Evolutionary conservation across 2,797 vertebrate genomes (phyloP), one percentile per base, ranked within the genome.

Genomic region (Falco berigora): DNA sequence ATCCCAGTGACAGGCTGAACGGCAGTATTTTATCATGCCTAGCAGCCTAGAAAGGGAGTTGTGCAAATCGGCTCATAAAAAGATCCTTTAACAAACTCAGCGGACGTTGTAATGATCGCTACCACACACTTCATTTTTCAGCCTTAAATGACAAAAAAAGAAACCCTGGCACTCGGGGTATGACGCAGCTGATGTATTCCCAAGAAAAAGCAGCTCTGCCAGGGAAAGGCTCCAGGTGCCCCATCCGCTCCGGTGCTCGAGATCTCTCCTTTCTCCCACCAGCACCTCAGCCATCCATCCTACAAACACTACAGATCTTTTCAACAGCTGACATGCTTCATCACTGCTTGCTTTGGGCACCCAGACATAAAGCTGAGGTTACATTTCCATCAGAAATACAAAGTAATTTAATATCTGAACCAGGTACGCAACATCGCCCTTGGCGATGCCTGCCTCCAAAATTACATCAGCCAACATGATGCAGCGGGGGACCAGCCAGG

Each of bases 281-380:
- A 17, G 66, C 62, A 11, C 4, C 49, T 56, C 79, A 58, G 49
- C 24, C 82, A 32, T 5, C 78, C 52, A 0, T 46, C 69, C 89
- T 6, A 2, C 38, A 75, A 53, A 5, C 24, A 3, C 9, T 1
- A 0, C 0, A 1, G 27, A 24, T 14, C 53, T 53, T n/a, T 28
- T 5, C 67, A 40, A 1, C 23, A 32, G 66, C 83, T 12, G 67
- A 20, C 23, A 4, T 3, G 36, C 87, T 80, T n/a, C 47, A 6
- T 78, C 11, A 3, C 78, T 5, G 4, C 50, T 62, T 0, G 18
- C 62, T 72, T 1, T 7, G 72, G 64, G 83, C 74, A 34, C 25
- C 0, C 4, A 20, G 36, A 12, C 2, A 2, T 9, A 40, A 47
- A 86, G 15, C 30, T 15, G 2, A 77, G 73, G 80, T 28, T n/a